These are phyloP conservation scores for Panagrolaimus sp. DNA, from an alignment of 1,140 invertebrate species.

Conservation along the genomic window DNA sequence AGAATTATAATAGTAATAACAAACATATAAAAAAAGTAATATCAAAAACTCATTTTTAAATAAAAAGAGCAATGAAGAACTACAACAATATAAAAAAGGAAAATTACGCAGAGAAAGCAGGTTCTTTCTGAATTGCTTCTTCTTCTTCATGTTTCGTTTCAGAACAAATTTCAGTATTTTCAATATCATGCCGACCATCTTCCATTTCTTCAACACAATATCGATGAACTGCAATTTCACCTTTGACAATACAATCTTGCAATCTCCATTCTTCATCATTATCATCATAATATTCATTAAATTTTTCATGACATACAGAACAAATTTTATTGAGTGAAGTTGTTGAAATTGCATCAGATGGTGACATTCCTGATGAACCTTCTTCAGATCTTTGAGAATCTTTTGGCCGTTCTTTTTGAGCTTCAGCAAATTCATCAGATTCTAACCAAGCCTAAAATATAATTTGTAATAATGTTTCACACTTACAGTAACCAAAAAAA, in stretches of 20 bases:
- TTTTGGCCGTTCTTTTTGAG: conserved; percentile 27
- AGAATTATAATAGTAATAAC: too few relatives aligned
- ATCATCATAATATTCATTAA: conserved; percentile 54
- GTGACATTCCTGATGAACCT: neutral
- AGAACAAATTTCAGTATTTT: too few relatives aligned
- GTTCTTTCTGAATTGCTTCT: too few relatives aligned
- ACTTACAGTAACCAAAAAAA: conserved; percentile 9
- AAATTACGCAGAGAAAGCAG: too few relatives aligned
- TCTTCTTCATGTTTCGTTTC: too few relatives aligned
- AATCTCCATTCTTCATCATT: conserved; percentile 55
- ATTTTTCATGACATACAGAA: conserved; percentile 50
- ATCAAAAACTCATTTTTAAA: too few relatives aligned
- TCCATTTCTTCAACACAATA: neutral
- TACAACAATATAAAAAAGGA: too few relatives aligned
- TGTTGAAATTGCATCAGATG: conserved; percentile 20
- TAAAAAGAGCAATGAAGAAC: too few relatives aligned
- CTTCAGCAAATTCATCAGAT: conserved; percentile 40
- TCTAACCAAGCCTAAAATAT: conserved; percentile 42
- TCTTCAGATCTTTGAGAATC: conserved; percentile 18
- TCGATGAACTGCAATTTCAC: conserved; percentile 16
- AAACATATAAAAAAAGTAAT: too few relatives aligned
- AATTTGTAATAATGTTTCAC: conserved; percentile 15
- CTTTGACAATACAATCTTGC: conserved; percentile 35
- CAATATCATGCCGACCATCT: too few relatives aligned
- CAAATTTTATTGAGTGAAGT: conserved; percentile 40